Percentiles rank a stretch among this genome's conserved stretches.
phyloP scores from a whole-genome alignment of 2,888 invertebrate genomes.

The Stenchaetothrips biformis region DNA sequence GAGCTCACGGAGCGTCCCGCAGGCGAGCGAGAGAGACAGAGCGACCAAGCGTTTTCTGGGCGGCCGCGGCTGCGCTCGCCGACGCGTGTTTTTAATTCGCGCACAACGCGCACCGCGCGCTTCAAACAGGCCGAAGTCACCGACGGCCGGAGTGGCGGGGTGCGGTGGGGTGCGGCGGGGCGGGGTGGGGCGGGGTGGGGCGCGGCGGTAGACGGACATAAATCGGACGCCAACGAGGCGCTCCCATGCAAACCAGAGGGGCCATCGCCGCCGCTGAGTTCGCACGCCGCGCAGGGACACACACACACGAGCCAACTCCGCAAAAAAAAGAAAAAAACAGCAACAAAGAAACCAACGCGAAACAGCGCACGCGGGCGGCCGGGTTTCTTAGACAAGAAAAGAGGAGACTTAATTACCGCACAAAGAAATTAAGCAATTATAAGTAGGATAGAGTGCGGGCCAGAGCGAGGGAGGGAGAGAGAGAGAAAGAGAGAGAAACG shows the following conservation, averaged over 20 bases:
- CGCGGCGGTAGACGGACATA: background rate
- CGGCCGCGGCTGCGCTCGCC: background rate
- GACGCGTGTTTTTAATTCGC: too few species aligned
- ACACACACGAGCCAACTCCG: background rate
- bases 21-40: background rate
- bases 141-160: background rate
- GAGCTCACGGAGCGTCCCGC: background rate
- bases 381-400: slow-evolving; percentile 27
- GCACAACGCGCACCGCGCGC: background rate
- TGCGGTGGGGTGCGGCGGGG: background rate
- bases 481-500: background rate
- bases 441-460: slow-evolving; percentile 26
- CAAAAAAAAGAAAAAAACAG: slow-evolving; percentile 11
- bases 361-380: slow-evolving; percentile 15
- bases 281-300: background rate
- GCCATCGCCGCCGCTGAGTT: background rate
- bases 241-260: slow-evolving; percentile 12
- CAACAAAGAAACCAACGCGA: background rate
- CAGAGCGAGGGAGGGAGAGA: background rate
- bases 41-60: too few species aligned
- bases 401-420: slow-evolving; percentile 27
- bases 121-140: background rate
- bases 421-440: slow-evolving; percentile 26
- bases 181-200: background rate
- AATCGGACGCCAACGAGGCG: background rate